Conservation (phyloP, 2,888 invertebrate genomes). For the Ethmia dodecea region DNA sequence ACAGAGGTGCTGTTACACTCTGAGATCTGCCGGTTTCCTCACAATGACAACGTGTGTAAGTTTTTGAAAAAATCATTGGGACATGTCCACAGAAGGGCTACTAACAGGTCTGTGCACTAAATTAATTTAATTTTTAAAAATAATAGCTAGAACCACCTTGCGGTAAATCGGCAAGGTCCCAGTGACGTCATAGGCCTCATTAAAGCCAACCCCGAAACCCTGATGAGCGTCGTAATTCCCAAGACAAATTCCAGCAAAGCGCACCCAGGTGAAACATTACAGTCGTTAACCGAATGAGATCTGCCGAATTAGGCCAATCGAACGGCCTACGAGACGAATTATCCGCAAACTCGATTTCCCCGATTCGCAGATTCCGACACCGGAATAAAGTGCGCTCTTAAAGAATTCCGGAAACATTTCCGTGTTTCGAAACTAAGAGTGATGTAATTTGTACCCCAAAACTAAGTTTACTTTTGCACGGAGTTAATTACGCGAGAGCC, state of each 20-base stretch:
- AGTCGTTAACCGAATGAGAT: constrained; percentile 52
- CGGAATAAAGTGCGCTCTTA: constrained; percentile 37
- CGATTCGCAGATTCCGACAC: constrained; percentile 37
- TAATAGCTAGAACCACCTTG: no score
- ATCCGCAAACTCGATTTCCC: constrained; percentile 42
- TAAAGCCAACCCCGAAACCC: no score
- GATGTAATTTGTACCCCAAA: constrained; percentile 53
- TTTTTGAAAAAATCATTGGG: no score
- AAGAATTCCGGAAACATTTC: constrained; percentile 49
- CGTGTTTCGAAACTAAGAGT: constrained; percentile 48
- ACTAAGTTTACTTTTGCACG: constrained; percentile 42
- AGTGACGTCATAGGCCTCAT: no score
- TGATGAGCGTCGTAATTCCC: constrained; percentile 26
- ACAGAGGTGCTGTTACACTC: no score
- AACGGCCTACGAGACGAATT: constrained; percentile 53
- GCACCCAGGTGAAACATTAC: constrained; percentile 59
- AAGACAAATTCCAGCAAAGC: constrained; percentile 40
- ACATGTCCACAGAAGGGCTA: no score
- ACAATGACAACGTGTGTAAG: no score
- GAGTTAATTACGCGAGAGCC: constrained; percentile 51
- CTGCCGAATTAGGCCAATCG: constrained; percentile 56
- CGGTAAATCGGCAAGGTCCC: no score
- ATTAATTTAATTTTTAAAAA: no score
- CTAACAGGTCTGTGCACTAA: no score
- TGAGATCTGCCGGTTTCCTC: no score